Evolutionary conservation across 1,140 invertebrate species (phyloP), one percentile per base, ranked within the genome.

Genomic region (Pseudobourletiella spinata): DNA sequence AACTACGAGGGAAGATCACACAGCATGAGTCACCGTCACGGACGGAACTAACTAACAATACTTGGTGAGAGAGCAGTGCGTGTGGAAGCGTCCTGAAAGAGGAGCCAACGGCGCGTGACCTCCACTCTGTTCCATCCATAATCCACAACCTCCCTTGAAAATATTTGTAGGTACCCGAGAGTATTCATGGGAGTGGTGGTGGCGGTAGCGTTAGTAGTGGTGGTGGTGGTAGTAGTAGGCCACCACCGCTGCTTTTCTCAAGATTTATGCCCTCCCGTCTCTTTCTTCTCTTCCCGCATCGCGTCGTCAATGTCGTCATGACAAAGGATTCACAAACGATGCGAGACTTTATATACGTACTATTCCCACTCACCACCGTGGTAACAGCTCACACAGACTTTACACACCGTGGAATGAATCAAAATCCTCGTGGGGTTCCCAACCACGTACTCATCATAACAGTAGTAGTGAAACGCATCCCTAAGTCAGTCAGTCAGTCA

Each of bases 211-310:
- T n/a, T n/a, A n/a, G n/a, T n/a, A n/a, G n/a, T n/a, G n/a, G n/a
- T n/a, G n/a, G n/a, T n/a, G n/a, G n/a, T n/a, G n/a, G n/a, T n/a
- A 26, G 48, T 51, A 51, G 4, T 22, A 22, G 22, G 48, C n/a
- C n/a, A n/a, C n/a, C n/a, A n/a, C n/a, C n/a, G 15, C 48, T 51
- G 11, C 48, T 22, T 51, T 51, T 51, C n/a, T 8, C 28, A 55
- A 55, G 52, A 55, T 55, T 55, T 55, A 55, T 55, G 52, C 52
- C 26, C 29, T 39, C 29, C 4, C 20, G 26, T 55, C 52, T 11
- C 25, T 15, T 52, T 26, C 14, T 15, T 32, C 52, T 25, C 48
- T 51, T 26, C 11, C 29, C 14, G 22, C 20, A 4, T 11, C 8
- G 8, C 35, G 35, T 11, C 8, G 35, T n/a, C 4, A 46, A 46